A percentile compares a stretch with the other conserved stretches of the same genome.
Conservation (phyloP, 1,140 invertebrate genomes). For the Drosophila sproati region DNA sequence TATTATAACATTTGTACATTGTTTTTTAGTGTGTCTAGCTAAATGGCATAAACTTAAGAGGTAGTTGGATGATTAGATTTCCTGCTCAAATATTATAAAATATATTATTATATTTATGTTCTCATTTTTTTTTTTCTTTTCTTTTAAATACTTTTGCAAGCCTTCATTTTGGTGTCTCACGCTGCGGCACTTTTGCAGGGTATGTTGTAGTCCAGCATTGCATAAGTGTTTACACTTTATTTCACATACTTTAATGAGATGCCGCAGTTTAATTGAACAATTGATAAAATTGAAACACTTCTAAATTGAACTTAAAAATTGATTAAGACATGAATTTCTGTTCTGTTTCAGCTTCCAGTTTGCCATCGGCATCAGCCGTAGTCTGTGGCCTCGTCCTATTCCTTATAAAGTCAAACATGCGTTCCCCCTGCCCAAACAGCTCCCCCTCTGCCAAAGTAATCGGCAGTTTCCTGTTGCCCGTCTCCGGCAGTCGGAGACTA, state of each 20-base stretch:
- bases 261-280: constrained; percentile 12
- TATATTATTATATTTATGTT: not conserved
- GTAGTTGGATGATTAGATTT: too few species aligned
- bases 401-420: constrained; percentile 72
- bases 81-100: too few species aligned
- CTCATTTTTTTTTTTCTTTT: not conserved
- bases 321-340: constrained; percentile 59
- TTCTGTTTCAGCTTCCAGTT: constrained; percentile 24
- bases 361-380: constrained; percentile 5
- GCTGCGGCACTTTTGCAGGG: not conserved
- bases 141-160: constrained; percentile 5
- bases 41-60: not conserved
- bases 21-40: not conserved
- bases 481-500: constrained; percentile 87
- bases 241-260: constrained; percentile 15
- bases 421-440: constrained; percentile 86
- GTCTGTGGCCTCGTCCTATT: not conserved
- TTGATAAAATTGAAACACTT: not conserved
- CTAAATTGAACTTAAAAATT: not conserved
- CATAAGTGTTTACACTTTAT: not conserved
- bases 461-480: constrained; percentile 85
- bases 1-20: not conserved
- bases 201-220: not conserved
- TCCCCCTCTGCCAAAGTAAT: constrained; percentile 87
- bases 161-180: not conserved